Base-by-base conservation (phyloP, 2,113 vertebrate species). In the Thymallus thymallus region DNA sequence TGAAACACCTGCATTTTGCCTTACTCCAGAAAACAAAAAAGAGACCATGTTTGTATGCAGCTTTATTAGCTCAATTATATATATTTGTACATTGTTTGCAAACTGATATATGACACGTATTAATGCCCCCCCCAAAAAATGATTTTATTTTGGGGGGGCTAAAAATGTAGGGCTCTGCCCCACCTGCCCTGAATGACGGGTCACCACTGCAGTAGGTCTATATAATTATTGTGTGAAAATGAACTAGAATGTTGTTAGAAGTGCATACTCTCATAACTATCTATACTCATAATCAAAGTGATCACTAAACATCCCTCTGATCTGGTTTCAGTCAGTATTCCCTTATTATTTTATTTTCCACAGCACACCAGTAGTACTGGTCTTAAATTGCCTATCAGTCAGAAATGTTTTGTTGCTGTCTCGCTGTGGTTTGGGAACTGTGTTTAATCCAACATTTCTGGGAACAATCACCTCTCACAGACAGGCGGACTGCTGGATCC, bases 371-470 rank as follows among this genome's bases (percentile, higher is more conserved):
- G 76, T 71, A 69, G 58, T 68, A 83, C 78, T 76, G 46, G 78
- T 88, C 85, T 81, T 79, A 87, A 91, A 90, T 87, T 86, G 82
- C 65, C 45, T 82, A 81, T 79, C 72, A 84, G 80, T 86, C 71
- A 66, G 75, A 88, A 82, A 87, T 90, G 86, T 89, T 92, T 90
- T 88, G 87, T 90, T 93, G 87, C 82, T 84, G 87, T 88, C 80
- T 77, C 51, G 68, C 81, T 89, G 89, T 83, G 87, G 85, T 90
- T 89, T 89, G 87, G 48, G 86, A 86, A 82, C 72, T 88, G 74
- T 84, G 83, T 90, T 89, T 91, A 90, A 92, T 92, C 88, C 85
- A 84, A 77, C 88, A 87, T 84, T 87, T 88, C 90, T 92, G 91
- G 88, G 85, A 92, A 86, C 88, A 89, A 92, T 92, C 87, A 86